These are phyloP conservation scores for Heliconius himera DNA, from an alignment of 1,140 invertebrate species.

Conservation along the genomic window DNA sequence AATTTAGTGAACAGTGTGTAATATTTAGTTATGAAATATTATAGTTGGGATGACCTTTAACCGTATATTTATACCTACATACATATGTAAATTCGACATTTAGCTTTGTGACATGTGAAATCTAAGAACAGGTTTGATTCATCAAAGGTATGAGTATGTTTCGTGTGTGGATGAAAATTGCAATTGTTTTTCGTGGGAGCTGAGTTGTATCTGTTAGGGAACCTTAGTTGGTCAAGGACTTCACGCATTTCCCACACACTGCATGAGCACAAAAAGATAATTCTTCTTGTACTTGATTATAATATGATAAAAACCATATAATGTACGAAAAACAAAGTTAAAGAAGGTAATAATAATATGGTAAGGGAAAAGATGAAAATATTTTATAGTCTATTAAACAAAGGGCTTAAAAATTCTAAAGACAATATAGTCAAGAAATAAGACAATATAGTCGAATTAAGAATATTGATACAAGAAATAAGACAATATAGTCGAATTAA, in stretches of 20 bases:
- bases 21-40: conserved; percentile 1
- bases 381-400: no score
- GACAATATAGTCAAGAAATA: no score
- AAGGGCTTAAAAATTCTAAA: no score
- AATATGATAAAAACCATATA: conserved; percentile 2
- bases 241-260: conserved; percentile 49
- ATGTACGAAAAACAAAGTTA: not conserved
- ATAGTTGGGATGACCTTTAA: conserved; percentile 32
- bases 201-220: conserved; percentile 37
- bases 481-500: no score
- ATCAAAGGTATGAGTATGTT: conserved; percentile 29
- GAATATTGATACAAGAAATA: no score
- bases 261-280: conserved; percentile 20
- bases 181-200: conserved; percentile 57
- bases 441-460: no score
- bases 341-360: no score
- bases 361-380: no score
- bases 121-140: conserved; percentile 36
- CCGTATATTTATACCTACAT: conserved; percentile 25
- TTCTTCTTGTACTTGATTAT: conserved; percentile 20
- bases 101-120: conserved; percentile 36
- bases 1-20: not conserved
- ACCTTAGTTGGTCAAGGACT: conserved; percentile 52
- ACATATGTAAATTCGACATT: conserved; percentile 45
- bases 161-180: conserved; percentile 33